Base-by-base conservation (phyloP, 2,888 invertebrate genomes). In the Macrophya annulata region DNA sequence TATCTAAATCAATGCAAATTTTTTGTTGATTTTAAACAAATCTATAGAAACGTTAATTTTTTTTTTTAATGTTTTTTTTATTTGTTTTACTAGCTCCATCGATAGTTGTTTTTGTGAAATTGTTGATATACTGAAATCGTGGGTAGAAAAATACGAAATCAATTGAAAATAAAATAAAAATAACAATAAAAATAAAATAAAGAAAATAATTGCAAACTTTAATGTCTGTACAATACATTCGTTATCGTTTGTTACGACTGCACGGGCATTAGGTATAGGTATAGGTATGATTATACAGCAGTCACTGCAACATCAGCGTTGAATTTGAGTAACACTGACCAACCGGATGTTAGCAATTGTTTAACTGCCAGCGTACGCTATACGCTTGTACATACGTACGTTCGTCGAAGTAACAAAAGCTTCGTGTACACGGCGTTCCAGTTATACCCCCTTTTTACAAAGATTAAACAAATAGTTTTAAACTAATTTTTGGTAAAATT, bases 321-420 rank as follows among this genome's bases (percentile, higher is more conserved):
- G 81, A 81, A 81, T 81, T 81, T 81, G 81, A 43, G 62, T 81
- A 81, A 81, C 81, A 81, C 81, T 81, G 81, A 62, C 81, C 59
- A 59, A 81, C 59, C 81, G 83, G 83, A 83, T 71, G 83, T 83
- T 83, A 21, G 83, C 83, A 83, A 83, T 83, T 83, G 83, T 83
- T 83, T 83, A 83, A 83, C 81, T 62, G 21, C 81, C 62, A 43
- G 25, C 62, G 55, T 45, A 77, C 51, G 76, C 15, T 76, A 25
- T 51, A 55, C 55, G 48, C 17, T 77, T 37, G 40, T 45, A 25
- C 65, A 8, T 31, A 31, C 65, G 25, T 31, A 25, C 65, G 10
- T 12, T 45, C 77, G 77, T 77, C 77, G 77, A 55, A 55, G 55
- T 37, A 77, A 77, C 77, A 77, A 77, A 77, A 77, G 77, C 55